These are phyloP conservation scores for Pachyseris speciosa DNA, from an alignment of 64 coral and sea anemone genomes.

Conservation along the genomic window DNA sequence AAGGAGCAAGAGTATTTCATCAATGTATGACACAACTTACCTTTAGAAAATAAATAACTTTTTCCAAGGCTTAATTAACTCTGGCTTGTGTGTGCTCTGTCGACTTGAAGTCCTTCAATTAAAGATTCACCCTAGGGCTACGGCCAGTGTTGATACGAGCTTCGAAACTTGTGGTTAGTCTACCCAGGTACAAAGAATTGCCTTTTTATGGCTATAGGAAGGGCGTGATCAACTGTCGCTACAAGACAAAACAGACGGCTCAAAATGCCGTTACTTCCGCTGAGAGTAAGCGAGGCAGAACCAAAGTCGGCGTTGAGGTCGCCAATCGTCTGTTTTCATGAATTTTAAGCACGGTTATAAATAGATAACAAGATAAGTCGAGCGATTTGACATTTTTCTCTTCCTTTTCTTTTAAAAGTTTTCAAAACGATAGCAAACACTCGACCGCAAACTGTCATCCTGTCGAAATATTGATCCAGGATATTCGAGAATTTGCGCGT, in stretches of 20 bases:
- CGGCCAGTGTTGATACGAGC: neutral
- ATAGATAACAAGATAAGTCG: conserved; percentile 20
- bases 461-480: neutral
- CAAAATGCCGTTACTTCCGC: conserved; percentile 20
- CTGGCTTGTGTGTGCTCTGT: neutral
- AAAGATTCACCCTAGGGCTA: neutral
- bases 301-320: neutral
- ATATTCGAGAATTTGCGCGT: neutral
- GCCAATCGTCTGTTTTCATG: conserved; percentile 8
- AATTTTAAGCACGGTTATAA: conserved; percentile 18
- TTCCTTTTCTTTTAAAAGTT: neutral
- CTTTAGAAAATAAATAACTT: neutral
- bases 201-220: neutral
- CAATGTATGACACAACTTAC: neutral
- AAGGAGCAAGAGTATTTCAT: neutral
- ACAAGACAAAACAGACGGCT: neutral
- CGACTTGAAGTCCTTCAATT: neutral
- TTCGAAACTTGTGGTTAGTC: neutral
- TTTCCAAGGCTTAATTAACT: neutral
- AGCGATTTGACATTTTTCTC: neutral
- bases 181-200: neutral
- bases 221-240: neutral
- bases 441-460: neutral
- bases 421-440: neutral
- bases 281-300: neutral